Percentiles rank a stretch among this genome's conserved stretches.
phyloP scores from a whole-genome alignment of 2,797 vertebrate genomes.

The Pitangus sulphuratus region DNA sequence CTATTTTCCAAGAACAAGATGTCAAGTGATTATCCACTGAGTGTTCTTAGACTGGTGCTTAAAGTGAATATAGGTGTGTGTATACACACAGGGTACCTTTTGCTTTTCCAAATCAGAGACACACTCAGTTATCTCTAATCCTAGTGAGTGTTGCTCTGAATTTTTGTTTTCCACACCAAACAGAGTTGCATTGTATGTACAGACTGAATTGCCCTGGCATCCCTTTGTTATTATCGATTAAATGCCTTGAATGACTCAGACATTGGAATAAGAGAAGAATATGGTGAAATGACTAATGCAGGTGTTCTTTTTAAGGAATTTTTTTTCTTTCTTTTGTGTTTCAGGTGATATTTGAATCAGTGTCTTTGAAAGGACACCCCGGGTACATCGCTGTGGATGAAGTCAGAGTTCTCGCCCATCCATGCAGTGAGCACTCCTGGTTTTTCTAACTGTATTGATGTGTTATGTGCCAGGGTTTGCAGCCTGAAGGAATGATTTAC shows the following conservation, averaged over 20 bases:
- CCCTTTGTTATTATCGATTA: background rate
- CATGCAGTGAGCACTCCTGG: conserved; percentile 87
- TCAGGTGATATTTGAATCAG: conserved; percentile 96
- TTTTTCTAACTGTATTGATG: background rate
- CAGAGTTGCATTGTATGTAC: background rate
- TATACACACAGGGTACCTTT: background rate
- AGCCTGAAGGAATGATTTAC: background rate
- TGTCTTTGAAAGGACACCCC: conserved; percentile 92
- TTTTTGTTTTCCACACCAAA: background rate
- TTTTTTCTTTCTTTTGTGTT: conserved; percentile 47
- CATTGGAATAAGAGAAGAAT: background rate
- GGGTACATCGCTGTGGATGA: conserved; percentile 96
- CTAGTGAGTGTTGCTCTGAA: background rate
- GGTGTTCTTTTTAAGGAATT: background rate
- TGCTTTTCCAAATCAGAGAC: background rate
- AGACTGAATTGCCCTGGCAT: background rate
- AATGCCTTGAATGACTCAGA: background rate
- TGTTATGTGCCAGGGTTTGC: background rate
- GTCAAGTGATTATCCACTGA: background rate
- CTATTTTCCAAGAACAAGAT: background rate
- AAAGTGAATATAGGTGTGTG: background rate
- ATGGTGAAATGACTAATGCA: background rate
- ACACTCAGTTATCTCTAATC: background rate
- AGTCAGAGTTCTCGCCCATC: conserved; percentile 94
- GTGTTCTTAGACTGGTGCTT: background rate